phyloP scores from a whole-genome alignment of 2,113 vertebrate species.

The Telmatochromis sp. region DNA sequence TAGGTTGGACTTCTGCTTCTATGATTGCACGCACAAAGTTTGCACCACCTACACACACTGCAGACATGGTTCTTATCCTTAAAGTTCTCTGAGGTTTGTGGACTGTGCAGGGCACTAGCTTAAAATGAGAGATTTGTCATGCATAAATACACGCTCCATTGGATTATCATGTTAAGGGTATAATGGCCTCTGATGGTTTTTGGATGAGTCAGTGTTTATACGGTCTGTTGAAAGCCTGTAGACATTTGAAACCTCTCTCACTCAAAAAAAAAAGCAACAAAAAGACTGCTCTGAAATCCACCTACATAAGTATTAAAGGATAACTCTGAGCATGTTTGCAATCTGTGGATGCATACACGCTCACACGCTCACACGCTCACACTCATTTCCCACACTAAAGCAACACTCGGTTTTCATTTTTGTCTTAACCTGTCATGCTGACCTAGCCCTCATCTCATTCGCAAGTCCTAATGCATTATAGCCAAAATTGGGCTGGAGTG shows the following conservation, averaged over 20 bases:
- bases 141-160: not conserved
- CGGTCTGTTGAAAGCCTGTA: slow-evolving; percentile 3
- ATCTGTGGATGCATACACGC: not conserved
- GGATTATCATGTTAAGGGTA: not conserved
- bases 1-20: slow-evolving; percentile 26
- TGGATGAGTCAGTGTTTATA: slow-evolving; percentile 31
- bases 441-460: not conserved
- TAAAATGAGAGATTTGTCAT: not conserved
- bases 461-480: not conserved
- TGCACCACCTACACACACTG: not conserved
- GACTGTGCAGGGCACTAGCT: not conserved
- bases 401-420: not conserved
- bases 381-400: not conserved
- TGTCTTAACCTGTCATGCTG: not conserved
- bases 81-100: not conserved
- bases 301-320: slow-evolving; percentile 31
- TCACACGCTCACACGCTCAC: not conserved
- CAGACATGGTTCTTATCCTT: not conserved
- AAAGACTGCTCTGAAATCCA: slow-evolving; percentile 29
- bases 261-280: not conserved
- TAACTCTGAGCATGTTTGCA: not conserved
- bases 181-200: slow-evolving; percentile 13
- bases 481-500: slow-evolving; percentile 16
- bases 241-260: not conserved
- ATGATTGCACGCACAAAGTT: not conserved